Evolutionary conservation across 1,140 invertebrate species (phyloP).

Genomic region (Lordiphosa stackelbergi): DNA sequence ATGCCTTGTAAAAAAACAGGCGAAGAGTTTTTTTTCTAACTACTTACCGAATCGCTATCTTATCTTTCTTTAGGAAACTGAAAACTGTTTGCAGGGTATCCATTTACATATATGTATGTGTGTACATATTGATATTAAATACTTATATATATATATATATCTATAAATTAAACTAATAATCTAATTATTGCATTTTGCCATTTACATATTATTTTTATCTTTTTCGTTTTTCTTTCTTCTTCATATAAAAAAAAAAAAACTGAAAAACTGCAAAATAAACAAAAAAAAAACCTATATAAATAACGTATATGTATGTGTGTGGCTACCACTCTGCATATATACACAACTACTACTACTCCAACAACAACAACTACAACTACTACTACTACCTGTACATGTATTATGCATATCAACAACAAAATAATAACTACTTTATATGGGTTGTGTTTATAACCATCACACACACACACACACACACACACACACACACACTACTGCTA

Average conservation of each 20-base stretch:
- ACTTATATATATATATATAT: conserved; percentile 67
- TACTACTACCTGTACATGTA: conserved; percentile 75
- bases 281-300: conserved; percentile 67
- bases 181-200: conserved; percentile 77
- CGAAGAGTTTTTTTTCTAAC: too few relatives aligned
- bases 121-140: conserved; percentile 71
- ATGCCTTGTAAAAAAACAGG: too few relatives aligned
- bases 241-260: conserved; percentile 70
- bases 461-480: conserved; percentile 25
- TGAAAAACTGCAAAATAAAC: conserved; percentile 66
- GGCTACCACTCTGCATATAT: conserved; percentile 73
- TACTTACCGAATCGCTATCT: too few relatives aligned
- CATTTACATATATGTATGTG: conserved; percentile 55
- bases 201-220: conserved; percentile 77
- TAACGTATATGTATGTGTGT: conserved; percentile 76
- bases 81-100: neutral
- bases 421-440: conserved; percentile 72
- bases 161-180: conserved; percentile 75
- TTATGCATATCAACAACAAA: conserved; percentile 65
- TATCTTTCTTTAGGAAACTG: too few relatives aligned
- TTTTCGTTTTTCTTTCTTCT: conserved; percentile 77
- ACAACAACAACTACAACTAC: conserved; percentile 50
- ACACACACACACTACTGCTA: conserved; percentile 41
- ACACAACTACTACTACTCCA: conserved; percentile 58
- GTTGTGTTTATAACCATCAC: conserved; percentile 76